Evolutionary conservation across 1,140 invertebrate genomes (phyloP).

Genomic region (Arctopsyche grandis): DNA sequence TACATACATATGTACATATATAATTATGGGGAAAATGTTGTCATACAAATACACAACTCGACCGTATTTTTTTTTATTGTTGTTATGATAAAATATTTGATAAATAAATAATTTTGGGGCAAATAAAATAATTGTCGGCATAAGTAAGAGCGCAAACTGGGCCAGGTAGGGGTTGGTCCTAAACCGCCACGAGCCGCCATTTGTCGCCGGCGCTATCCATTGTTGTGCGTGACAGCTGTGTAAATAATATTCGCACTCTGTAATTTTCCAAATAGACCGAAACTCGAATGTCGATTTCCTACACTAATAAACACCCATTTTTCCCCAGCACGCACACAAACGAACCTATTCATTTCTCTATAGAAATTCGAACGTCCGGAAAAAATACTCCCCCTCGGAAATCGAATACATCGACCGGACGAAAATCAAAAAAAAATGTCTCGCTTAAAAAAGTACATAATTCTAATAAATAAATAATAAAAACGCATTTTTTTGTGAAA

Average conservation of each 20-base stretch:
- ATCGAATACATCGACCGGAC: no score
- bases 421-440: no score
- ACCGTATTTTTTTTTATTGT: no score
- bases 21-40: no score
- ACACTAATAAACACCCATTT: slow-evolving; percentile 30
- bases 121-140: slow-evolving; percentile 23
- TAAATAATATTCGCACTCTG: slow-evolving; percentile 43
- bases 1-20: no score
- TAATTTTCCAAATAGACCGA: slow-evolving; percentile 32
- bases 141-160: neutral
- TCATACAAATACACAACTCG: no score
- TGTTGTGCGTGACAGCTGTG: slow-evolving; percentile 36
- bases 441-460: no score
- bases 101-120: neutral
- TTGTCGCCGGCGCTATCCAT: slow-evolving; percentile 28
- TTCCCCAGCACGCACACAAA: neutral
- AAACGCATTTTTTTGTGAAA: no score
- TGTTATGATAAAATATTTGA: neutral
- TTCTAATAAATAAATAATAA: no score
- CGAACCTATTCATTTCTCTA: no score
- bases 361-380: no score
- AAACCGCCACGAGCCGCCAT: slow-evolving; percentile 19
- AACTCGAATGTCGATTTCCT: slow-evolving; percentile 31
- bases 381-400: no score
- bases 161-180: neutral